These are phyloP conservation scores for Tenthredo mesomela DNA, from an alignment of 2,888 invertebrate species.

Conservation along the genomic window DNA sequence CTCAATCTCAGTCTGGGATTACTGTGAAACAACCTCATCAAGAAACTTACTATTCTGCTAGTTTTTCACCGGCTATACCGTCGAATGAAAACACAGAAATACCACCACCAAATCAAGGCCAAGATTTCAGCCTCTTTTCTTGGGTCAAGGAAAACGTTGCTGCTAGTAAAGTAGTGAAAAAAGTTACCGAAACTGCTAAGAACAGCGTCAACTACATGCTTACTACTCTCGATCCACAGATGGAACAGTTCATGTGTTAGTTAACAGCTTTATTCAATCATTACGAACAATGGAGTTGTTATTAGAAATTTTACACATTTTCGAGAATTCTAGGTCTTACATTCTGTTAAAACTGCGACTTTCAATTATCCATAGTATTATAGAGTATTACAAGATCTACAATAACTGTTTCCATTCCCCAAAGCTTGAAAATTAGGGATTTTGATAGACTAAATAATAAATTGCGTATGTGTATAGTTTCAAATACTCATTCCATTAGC, in stretches of 20 bases:
- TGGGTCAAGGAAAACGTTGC: slow-evolving; percentile 87
- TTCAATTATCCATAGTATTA: background rate
- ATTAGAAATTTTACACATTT: background rate
- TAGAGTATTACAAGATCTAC: no score
- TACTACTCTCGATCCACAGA: slow-evolving; percentile 93
- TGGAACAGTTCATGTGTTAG: slow-evolving; percentile 92
- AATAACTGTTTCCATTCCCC: background rate
- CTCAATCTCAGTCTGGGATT: slow-evolving; percentile 54
- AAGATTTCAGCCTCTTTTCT: slow-evolving; percentile 82
- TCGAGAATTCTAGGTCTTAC: background rate
- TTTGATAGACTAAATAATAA: no score
- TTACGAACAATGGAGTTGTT: no score
- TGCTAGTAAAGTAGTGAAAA: slow-evolving; percentile 82
- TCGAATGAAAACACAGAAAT: slow-evolving; percentile 50
- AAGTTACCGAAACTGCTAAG: slow-evolving; percentile 88
- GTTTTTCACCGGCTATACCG: slow-evolving; percentile 53
- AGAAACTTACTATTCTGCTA: slow-evolving; percentile 55
- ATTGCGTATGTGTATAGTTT: background rate
- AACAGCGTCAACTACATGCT: slow-evolving; percentile 92
- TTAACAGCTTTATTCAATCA: slow-evolving; percentile 62
- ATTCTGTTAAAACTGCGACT: background rate
- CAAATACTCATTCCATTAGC: background rate
- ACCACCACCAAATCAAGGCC: slow-evolving; percentile 65
- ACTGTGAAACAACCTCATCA: slow-evolving; percentile 60
- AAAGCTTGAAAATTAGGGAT: background rate